These are phyloP conservation scores for Hypsopygia costalis DNA, from an alignment of 2,888 invertebrate species.

Conservation along the genomic window DNA sequence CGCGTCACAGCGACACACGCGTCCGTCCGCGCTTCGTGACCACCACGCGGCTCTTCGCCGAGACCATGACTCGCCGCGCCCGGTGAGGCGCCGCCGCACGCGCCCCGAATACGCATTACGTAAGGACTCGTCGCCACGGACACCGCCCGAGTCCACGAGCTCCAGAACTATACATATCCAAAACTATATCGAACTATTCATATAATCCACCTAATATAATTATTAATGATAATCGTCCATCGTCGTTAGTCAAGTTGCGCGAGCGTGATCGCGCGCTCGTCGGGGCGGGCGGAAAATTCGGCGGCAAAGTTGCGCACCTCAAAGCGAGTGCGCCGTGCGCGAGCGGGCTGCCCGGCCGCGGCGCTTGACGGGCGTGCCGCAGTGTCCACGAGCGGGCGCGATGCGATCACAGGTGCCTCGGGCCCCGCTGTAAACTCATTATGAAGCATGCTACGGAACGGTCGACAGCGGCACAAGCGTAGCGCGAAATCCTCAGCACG, in stretches of 20 bases:
- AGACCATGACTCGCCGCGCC: slow-evolving; percentile 63
- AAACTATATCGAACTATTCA: slow-evolving; percentile 34
- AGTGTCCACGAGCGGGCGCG: slow-evolving; percentile 43
- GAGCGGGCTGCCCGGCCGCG: slow-evolving; percentile 21
- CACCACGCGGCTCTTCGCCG: slow-evolving; percentile 56
- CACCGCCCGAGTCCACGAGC: slow-evolving; percentile 25
- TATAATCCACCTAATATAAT: slow-evolving; percentile 28
- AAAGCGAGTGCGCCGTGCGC: slow-evolving; percentile 25
- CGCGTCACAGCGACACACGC: slow-evolving; percentile 56
- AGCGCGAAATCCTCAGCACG: slow-evolving; percentile 23
- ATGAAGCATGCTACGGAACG: slow-evolving; percentile 43
- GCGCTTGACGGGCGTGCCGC: slow-evolving; percentile 45
- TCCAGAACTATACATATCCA: slow-evolving; percentile 39
- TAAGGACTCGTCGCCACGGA: slow-evolving; percentile 41
- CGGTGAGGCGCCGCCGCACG: slow-evolving; percentile 62
- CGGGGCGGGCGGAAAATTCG: slow-evolving; percentile 24
- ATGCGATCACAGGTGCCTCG: slow-evolving; percentile 32
- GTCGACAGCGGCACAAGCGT: slow-evolving; percentile 28
- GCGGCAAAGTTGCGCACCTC: slow-evolving; percentile 27
- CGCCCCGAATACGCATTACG: slow-evolving; percentile 58
- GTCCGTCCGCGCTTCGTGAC: slow-evolving; percentile 41
- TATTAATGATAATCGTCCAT: slow-evolving; percentile 24
- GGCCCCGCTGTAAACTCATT: slow-evolving; percentile 32
- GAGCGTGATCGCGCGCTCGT: slow-evolving; percentile 22
- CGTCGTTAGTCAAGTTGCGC: slow-evolving; percentile 19